Evolutionary conservation across 2,888 invertebrate species (phyloP), one percentile per base, ranked within the genome.

Genomic region (Neria commutata): DNA sequence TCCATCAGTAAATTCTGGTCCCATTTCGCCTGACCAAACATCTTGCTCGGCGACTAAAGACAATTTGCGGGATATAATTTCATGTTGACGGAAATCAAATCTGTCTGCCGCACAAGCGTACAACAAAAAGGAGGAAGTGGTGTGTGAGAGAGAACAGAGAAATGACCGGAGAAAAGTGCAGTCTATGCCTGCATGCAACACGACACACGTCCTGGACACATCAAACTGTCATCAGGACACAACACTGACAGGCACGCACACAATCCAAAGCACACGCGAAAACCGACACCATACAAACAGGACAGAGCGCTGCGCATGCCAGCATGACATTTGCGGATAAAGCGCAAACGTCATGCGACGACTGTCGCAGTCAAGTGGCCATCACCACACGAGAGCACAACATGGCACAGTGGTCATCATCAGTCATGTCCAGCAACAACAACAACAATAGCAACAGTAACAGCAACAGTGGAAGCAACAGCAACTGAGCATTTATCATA

Each of bases 341-440:
- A 37, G 16, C n/a, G 4, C 37, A 57, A 64, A 64, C 55, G 62
- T 64, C 62, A 64, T 62, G 58, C 64, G 58, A 58, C 62, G 62
- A 62, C 64, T 65, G 61, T 50, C 60, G 62, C 62, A 67, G 65
- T 67, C 63, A 67, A 67, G 66, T 67, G 66, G 64, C 62, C 63
- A 65, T 59, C 58, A 60, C 60, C 52, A 55, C 47, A 56, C 60
- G 58, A 55, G 25, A 21, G 37, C 58, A 56, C 58, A 64, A 64
- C 62, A 61, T 61, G 64, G 63, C 61, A 63, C 59, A 64, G 61
- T 63, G 66, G 63, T 63, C 67, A 65, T 67, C 68, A 68, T 68
- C 66, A 68, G 66, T 68, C 66, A 68, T 64, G 63, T 64, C 53
- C 60, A 61, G 58, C 64, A 65, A 66, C 66, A 65, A 61, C 48